These are phyloP conservation scores for Lasioglossum albipes DNA, from an alignment of 1,140 invertebrate genomes.

Conservation along the genomic window DNA sequence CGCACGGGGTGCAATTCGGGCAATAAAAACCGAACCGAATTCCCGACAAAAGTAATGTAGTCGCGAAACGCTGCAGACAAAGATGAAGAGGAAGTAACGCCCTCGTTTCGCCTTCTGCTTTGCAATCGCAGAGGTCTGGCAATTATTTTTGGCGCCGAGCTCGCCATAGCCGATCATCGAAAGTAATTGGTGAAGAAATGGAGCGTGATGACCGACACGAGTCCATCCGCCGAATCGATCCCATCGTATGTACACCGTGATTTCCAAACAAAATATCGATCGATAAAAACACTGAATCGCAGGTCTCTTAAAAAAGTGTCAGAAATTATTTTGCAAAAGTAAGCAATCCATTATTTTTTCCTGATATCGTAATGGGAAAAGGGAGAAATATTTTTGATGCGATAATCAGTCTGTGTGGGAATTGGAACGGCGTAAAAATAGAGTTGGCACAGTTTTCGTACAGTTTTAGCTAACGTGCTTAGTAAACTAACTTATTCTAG, in stretches of 20 bases:
- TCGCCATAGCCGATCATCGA: constrained; percentile 42
- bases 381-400: background rate
- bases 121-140: constrained; percentile 40
- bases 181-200: constrained; percentile 45
- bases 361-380: background rate
- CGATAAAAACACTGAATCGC: no score
- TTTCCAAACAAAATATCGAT: background rate
- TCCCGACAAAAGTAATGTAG: constrained; percentile 9
- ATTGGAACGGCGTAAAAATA: constrained; percentile 58
- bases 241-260: background rate
- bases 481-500: background rate
- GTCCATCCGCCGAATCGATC: background rate
- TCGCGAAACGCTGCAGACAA: constrained; percentile 16
- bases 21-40: constrained; percentile 15
- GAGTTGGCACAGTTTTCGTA: constrained; percentile 40
- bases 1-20: background rate
- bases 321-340: background rate
- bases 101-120: constrained; percentile 44
- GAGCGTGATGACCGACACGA: constrained; percentile 42
- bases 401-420: constrained; percentile 10
- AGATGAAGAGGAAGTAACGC: constrained; percentile 40
- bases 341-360: no score
- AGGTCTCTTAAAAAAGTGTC: no score
- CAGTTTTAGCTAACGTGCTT: constrained; percentile 27
- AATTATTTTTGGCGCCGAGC: constrained; percentile 56